These are phyloP conservation scores for Amia ocellicauda DNA, from an alignment of 2,113 vertebrate genomes.

Conservation along the genomic window DNA sequence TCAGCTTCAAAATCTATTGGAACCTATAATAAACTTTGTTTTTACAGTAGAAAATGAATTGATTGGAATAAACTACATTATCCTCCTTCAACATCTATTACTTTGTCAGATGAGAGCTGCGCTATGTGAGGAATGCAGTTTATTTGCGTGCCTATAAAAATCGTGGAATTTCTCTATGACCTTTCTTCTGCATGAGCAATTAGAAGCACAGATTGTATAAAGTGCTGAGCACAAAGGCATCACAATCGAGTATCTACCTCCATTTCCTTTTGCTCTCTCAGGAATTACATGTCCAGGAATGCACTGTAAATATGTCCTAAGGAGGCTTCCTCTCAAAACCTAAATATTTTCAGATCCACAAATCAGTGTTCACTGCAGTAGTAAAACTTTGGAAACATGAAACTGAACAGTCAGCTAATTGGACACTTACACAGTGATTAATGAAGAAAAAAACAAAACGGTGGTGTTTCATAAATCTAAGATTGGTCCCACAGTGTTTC, in stretches of 20 bases:
- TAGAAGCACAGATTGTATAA: background rate
- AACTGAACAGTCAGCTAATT: no score
- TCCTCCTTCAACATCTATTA: no score
- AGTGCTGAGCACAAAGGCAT: background rate
- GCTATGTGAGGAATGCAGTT: slow-evolving; percentile 2
- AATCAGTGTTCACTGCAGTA: no score
- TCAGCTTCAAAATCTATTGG: no score
- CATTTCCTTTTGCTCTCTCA: background rate
- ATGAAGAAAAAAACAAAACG: background rate
- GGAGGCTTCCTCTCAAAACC: background rate
- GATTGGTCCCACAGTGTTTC: background rate
- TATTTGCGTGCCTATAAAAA: background rate
- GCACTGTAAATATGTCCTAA: background rate
- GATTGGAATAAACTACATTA: no score
- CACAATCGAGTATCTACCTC: no score
- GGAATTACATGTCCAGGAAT: background rate
- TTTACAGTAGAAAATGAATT: no score
- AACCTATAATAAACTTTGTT: no score
- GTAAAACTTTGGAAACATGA: no score
- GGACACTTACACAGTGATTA: no score
- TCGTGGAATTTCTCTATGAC: background rate
- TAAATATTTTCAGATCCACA: no score
- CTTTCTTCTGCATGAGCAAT: background rate
- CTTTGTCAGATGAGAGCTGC: background rate
- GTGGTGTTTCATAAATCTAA: background rate